Conservation (phyloP, 2,797 vertebrate species). For the Centropyge bicolor region DNA sequence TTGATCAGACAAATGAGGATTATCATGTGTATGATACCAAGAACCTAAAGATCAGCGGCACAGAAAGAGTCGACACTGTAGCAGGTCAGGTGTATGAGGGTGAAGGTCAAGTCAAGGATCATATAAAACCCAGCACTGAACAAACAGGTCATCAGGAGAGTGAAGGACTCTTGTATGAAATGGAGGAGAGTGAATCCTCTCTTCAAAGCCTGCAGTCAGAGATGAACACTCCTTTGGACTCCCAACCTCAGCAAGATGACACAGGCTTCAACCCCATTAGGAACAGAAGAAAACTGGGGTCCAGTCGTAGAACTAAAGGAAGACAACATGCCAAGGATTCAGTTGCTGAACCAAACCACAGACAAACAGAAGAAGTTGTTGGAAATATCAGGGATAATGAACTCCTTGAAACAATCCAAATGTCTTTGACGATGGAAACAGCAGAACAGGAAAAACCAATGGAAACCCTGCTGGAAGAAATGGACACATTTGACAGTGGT, state of each 20-base stretch:
- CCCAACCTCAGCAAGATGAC: not conserved
- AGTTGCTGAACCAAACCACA: conserved; percentile 18
- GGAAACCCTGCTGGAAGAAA: conserved; percentile 15
- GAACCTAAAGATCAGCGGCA: not conserved
- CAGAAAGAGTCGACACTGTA: not conserved
- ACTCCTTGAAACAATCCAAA: not conserved
- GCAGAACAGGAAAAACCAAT: not conserved
- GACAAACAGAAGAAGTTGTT: not conserved
- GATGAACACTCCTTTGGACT: not conserved
- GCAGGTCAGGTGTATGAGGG: not conserved
- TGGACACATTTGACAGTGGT: not conserved
- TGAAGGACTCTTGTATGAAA: not conserved
- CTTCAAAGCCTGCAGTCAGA: conserved; percentile 6
- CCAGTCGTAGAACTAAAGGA: conserved; percentile 57
- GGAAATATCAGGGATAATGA: not conserved
- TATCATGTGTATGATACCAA: not conserved
- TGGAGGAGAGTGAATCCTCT: not conserved
- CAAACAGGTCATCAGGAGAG: not conserved
- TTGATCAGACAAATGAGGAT: conserved; percentile 11
- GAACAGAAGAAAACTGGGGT: conserved; percentile 49
- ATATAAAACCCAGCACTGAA: conserved; percentile 4
- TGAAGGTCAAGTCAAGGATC: not conserved
- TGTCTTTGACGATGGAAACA: not conserved
- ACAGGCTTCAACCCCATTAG: not conserved
- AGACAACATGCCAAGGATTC: conserved; percentile 8